A percentile compares a stretch with the other conserved stretches of the same genome.
Evolutionary conservation across 2,888 invertebrate genomes (phyloP).

Genomic region (Anaspis maculata): DNA sequence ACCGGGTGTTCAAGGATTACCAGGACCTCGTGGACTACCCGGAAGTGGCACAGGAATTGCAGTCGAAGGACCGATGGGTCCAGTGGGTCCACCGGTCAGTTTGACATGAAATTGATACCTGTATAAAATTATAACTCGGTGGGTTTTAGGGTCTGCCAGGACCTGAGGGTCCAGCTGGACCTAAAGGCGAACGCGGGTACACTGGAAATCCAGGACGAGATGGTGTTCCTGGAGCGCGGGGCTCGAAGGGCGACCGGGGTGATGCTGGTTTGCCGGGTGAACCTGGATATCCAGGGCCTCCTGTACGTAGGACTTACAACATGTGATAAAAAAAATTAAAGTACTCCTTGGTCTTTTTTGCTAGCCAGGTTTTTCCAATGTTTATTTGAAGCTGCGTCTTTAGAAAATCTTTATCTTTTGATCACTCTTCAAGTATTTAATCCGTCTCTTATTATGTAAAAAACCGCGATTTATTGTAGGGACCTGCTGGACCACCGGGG

Average conservation of each 20-base stretch:
- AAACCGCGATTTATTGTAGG: too few relatives aligned
- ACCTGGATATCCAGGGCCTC: conserved; percentile 25
- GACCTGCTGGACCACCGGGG: conserved; percentile 15
- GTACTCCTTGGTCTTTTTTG: neutral
- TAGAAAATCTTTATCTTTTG: too few relatives aligned
- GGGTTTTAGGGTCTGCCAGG: conserved; percentile 15
- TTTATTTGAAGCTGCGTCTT: too few relatives aligned
- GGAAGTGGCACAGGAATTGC: conserved; percentile 14
- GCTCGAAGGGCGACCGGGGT: conserved; percentile 36
- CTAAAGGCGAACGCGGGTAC: conserved; percentile 32
- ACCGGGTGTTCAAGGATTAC: conserved; percentile 22
- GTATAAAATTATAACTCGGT: neutral
- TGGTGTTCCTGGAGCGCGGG: conserved; percentile 35
- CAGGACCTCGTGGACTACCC: conserved; percentile 20
- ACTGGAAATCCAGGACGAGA: conserved; percentile 34
- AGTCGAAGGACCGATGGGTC: conserved; percentile 29
- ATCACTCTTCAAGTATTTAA: too few relatives aligned
- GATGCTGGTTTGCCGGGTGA: conserved; percentile 24
- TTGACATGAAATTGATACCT: conserved; percentile 5
- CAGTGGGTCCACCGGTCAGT: conserved; percentile 36
- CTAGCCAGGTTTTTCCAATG: too few relatives aligned
- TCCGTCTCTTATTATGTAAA: too few relatives aligned
- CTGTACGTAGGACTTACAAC: conserved; percentile 24
- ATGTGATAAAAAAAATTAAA: neutral
- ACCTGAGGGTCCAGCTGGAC: conserved; percentile 17